Evolutionary conservation across 2,797 vertebrate species (phyloP).

Genomic region (Chaenodraco wilsoni): DNA sequence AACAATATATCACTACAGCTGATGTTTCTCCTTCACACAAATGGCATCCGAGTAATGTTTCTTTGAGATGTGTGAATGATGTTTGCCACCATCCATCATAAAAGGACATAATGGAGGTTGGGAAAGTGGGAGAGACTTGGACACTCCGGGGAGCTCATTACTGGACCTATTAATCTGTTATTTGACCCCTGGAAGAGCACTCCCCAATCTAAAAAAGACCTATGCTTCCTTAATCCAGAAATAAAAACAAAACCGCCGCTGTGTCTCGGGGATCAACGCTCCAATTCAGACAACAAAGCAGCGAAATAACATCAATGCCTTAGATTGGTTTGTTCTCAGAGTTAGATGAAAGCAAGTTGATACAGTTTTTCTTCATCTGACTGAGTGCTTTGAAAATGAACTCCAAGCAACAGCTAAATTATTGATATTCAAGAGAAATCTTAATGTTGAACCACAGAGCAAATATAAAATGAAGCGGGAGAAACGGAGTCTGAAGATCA

Average conservation of each 20-base stretch:
- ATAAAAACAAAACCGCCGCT: constrained; percentile 79
- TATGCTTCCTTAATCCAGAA: constrained; percentile 77
- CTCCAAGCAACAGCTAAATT: constrained; percentile 75
- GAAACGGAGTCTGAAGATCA: constrained; percentile 46
- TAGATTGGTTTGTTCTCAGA: constrained; percentile 73
- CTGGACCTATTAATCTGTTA: constrained; percentile 87
- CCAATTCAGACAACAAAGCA: constrained; percentile 78
- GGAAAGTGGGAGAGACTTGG: constrained; percentile 74
- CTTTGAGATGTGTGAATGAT: constrained; percentile 82
- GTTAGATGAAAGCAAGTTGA: constrained; percentile 71
- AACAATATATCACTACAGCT: constrained; percentile 76
- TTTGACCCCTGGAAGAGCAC: constrained; percentile 84
- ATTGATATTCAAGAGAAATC: constrained; percentile 76
- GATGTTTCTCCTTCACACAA: constrained; percentile 82
- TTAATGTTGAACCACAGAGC: constrained; percentile 57
- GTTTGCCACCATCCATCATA: constrained; percentile 82
- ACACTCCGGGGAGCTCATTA: constrained; percentile 87
- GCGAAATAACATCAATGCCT: constrained; percentile 68
- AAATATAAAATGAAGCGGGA: constrained; percentile 57
- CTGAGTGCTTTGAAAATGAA: constrained; percentile 75
- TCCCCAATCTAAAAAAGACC: constrained; percentile 78
- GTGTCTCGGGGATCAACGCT: constrained; percentile 70
- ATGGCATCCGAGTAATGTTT: constrained; percentile 80
- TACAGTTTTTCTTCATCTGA: constrained; percentile 66
- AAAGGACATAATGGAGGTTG: constrained; percentile 75